Conservation (phyloP, 2,113 vertebrate species). For the Gambusia affinis region DNA sequence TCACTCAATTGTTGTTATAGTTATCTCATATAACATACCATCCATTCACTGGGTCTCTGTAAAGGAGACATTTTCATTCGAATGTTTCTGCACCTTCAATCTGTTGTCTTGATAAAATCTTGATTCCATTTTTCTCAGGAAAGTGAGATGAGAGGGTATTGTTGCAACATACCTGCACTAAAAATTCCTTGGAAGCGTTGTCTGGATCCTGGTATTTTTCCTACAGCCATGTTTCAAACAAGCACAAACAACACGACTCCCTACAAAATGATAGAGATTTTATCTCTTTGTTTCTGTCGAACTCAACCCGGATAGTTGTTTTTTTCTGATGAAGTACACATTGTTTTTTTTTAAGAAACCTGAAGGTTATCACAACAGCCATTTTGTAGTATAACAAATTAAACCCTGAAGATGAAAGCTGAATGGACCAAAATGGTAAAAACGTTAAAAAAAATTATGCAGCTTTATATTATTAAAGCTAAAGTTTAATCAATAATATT, state of each 20-base stretch:
- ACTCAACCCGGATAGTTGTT: neutral
- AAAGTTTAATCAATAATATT: too few species aligned
- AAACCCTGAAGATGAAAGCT: neutral
- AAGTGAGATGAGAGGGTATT: neutral
- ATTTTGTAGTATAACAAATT: neutral
- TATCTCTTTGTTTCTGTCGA: neutral
- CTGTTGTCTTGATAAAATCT: neutral
- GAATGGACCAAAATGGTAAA: too few species aligned
- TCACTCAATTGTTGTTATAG: too few species aligned
- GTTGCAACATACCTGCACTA: neutral
- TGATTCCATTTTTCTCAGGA: neutral
- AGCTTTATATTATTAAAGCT: too few species aligned
- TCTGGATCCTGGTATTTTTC: conserved; percentile 1
- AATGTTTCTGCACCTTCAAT: neutral
- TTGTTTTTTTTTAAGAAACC: neutral
- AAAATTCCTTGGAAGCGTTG: conserved; percentile 1
- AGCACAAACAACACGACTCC: neutral
- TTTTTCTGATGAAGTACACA: neutral
- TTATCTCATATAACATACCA: too few species aligned
- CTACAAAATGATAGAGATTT: neutral
- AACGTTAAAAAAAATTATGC: too few species aligned
- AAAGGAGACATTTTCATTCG: neutral
- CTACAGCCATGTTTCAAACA: neutral
- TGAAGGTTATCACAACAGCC: neutral
- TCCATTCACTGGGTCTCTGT: too few species aligned